Conservation (phyloP, 1,140 invertebrate genomes). For the Apis dorsata region DNA sequence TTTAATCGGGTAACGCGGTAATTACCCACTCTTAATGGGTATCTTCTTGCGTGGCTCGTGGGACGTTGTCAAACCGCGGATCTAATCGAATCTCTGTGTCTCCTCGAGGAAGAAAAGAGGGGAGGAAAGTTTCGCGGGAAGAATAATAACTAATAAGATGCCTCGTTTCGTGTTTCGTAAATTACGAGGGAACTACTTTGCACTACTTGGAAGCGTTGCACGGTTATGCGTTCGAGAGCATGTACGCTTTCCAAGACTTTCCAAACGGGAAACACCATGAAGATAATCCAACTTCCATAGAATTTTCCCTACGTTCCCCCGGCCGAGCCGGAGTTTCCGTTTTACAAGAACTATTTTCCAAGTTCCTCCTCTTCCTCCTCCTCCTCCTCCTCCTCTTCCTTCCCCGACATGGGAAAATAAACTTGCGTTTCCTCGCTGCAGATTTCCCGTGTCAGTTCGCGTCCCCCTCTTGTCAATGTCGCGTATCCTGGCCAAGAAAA, state of each 20-base stretch:
- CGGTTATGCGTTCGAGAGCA: not conserved
- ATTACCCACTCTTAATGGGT: not conserved
- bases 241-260: not conserved
- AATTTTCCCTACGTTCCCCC: not conserved
- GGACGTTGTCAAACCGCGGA: not conserved
- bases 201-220: no score
- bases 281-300: slow-evolving; percentile 21
- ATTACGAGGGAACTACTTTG: not conserved
- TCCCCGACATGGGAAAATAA: slow-evolving; percentile 14
- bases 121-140: not conserved
- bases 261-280: not conserved
- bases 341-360: slow-evolving; percentile 16
- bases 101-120: no score
- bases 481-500: slow-evolving; percentile 4
- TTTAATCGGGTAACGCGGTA: slow-evolving; percentile 1
- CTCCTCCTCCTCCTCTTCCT: not conserved
- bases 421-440: slow-evolving; percentile 1
- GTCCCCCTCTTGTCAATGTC: slow-evolving; percentile 26
- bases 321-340: no score
- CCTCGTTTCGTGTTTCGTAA: not conserved
- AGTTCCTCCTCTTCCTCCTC: not conserved
- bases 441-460: slow-evolving; percentile 18
- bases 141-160: not conserved
- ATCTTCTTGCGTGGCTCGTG: not conserved
- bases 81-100: not conserved